Evolutionary conservation across 2,888 invertebrate genomes (phyloP).

Genomic region (Papilio elwesi): DNA sequence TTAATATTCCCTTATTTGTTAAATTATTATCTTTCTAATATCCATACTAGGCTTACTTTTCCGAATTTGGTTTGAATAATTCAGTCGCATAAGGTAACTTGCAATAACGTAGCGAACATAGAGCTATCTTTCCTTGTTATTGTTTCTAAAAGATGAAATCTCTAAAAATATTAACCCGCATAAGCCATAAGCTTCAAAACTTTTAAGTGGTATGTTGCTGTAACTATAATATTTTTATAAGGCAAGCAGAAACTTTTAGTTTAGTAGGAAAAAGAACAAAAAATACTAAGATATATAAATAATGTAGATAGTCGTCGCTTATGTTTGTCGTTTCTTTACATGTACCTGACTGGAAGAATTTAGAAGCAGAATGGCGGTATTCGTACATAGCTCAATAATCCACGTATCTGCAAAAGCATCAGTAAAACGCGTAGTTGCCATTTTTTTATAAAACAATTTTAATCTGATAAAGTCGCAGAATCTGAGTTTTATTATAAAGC

Average conservation of each 20-base stretch:
- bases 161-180: too few species aligned
- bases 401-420: constrained; percentile 28
- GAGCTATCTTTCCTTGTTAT: too few species aligned
- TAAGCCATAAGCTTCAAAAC: neutral
- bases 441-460: constrained; percentile 58
- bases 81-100: constrained; percentile 37
- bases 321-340: constrained; percentile 2
- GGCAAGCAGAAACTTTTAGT: neutral
- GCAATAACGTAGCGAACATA: too few species aligned
- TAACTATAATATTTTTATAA: neutral
- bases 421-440: constrained; percentile 47
- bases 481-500: constrained; percentile 54
- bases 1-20: too few species aligned
- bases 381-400: constrained; percentile 40
- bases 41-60: constrained; percentile 17
- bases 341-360: constrained; percentile 7
- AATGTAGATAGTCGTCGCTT: neutral
- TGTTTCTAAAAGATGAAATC: too few species aligned
- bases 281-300: neutral
- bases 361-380: neutral
- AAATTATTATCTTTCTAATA: too few species aligned
- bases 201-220: neutral
- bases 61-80: constrained; percentile 60
- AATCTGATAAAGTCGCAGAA: constrained; percentile 64
- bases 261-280: neutral